Conservation (phyloP, 2,113 vertebrate species). For the Vidua macroura region DNA sequence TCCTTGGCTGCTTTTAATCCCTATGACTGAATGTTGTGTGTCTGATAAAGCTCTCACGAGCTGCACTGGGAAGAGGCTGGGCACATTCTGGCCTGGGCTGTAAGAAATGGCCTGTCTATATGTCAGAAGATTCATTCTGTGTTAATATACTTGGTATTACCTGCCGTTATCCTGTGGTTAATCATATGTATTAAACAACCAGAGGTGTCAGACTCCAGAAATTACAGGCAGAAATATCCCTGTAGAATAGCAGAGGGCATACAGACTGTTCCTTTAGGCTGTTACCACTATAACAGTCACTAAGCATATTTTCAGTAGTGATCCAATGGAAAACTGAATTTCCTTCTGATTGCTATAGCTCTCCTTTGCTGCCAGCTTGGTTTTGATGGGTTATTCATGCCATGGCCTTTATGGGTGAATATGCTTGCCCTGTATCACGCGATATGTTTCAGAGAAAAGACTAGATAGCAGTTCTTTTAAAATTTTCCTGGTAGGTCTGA, state of each 20-base stretch:
- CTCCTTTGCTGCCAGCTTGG: not conserved
- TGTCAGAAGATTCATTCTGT: not conserved
- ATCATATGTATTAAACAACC: not conserved
- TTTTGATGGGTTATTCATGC: not conserved
- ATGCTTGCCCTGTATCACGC: not conserved
- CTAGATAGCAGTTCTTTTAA: not conserved
- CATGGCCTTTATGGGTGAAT: not conserved
- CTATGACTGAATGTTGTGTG: not conserved
- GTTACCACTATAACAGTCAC: not conserved
- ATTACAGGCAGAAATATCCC: not conserved
- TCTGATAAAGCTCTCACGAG: not conserved
- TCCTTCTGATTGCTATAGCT: not conserved
- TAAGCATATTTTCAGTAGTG: not conserved
- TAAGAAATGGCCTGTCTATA: accelerated
- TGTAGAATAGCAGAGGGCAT: not conserved
- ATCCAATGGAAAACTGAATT: slow-evolving; percentile 1
- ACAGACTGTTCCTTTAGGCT: not conserved
- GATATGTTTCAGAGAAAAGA: not conserved
- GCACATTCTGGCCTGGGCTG: not conserved
- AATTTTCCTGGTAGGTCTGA: not conserved
- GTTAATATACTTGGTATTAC: not conserved
- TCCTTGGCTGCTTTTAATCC: not conserved
- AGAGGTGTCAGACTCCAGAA: not conserved
- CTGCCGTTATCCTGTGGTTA: not conserved
- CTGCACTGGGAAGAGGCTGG: not conserved